These are phyloP conservation scores for Lacerta viridis DNA, from an alignment of 2,797 vertebrate species.

Conservation along the genomic window DNA sequence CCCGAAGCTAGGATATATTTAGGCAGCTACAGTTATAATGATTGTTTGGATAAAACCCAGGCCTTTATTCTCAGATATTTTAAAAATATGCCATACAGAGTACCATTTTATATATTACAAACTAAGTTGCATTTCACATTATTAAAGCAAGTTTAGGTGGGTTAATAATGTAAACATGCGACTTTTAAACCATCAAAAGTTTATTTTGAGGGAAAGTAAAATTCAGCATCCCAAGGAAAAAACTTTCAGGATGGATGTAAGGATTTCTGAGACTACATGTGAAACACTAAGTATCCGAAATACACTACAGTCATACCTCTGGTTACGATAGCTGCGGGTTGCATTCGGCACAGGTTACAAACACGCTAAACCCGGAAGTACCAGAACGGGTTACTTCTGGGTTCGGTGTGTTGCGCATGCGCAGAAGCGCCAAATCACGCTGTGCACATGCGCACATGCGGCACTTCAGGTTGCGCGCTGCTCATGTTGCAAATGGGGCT, in stretches of 20 bases:
- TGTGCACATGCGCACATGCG: too few relatives aligned
- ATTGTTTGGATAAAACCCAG: neutral
- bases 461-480: too few relatives aligned
- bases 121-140: neutral
- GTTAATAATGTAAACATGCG: neutral
- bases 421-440: too few relatives aligned
- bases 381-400: too few relatives aligned
- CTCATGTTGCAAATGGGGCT: too few relatives aligned
- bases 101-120: neutral
- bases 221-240: neutral
- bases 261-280: neutral
- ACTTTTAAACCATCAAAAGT: neutral
- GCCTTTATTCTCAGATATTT: neutral
- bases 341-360: too few relatives aligned
- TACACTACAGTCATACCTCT: neutral
- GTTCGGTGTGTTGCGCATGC: too few relatives aligned
- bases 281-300: constrained; percentile 3
- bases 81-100: neutral
- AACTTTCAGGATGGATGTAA: neutral
- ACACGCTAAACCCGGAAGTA: too few relatives aligned
- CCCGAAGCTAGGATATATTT: neutral
- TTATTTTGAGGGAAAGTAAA: neutral
- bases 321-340: too few relatives aligned
- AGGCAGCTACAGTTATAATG: neutral
- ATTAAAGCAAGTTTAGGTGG: neutral